A percentile compares a stretch with the other conserved stretches of the same genome.
phyloP scores from a whole-genome alignment of 2,888 invertebrate genomes.

The Tineola bisselliella region DNA sequence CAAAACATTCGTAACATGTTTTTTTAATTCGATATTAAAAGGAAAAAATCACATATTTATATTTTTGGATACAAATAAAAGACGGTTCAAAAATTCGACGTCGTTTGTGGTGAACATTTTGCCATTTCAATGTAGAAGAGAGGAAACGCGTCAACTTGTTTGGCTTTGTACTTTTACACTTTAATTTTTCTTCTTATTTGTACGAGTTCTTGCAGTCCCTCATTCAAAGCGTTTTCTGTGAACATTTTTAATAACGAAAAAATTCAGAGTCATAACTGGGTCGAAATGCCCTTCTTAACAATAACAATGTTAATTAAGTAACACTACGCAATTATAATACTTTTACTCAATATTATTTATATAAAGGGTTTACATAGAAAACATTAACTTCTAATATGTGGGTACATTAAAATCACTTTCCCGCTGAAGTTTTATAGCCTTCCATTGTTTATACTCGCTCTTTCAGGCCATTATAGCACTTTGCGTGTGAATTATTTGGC shows the following conservation, averaged over 20 bases:
- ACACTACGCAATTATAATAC: no score
- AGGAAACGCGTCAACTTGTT: conserved; percentile 29
- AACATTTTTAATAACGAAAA: conserved; percentile 2
- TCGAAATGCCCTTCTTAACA: background rate
- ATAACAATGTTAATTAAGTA: no score
- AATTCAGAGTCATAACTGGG: background rate
- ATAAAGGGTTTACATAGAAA: background rate
- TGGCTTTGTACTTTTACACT: conserved; percentile 12
- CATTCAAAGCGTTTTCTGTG: background rate
- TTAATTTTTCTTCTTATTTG: conserved; percentile 10
- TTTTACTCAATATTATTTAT: background rate
- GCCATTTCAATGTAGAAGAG: conserved; percentile 14
- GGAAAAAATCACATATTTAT: no score
- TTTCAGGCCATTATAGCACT: conserved; percentile 41
- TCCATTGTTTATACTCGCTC: conserved; percentile 46
- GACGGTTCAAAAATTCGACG: background rate
- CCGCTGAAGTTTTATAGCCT: conserved; percentile 41
- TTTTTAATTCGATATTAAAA: no score
- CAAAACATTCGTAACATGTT: no score
- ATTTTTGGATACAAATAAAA: background rate
- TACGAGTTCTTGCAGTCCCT: conserved; percentile 4
- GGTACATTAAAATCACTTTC: conserved; percentile 29
- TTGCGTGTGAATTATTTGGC: conserved; percentile 55
- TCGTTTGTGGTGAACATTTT: background rate
- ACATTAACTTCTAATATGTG: conserved; percentile 11